A percentile compares a stretch with the other conserved stretches of the same genome.
Evolutionary conservation across 2,888 invertebrate species (phyloP).

Genomic region (Orchestes rusci): DNA sequence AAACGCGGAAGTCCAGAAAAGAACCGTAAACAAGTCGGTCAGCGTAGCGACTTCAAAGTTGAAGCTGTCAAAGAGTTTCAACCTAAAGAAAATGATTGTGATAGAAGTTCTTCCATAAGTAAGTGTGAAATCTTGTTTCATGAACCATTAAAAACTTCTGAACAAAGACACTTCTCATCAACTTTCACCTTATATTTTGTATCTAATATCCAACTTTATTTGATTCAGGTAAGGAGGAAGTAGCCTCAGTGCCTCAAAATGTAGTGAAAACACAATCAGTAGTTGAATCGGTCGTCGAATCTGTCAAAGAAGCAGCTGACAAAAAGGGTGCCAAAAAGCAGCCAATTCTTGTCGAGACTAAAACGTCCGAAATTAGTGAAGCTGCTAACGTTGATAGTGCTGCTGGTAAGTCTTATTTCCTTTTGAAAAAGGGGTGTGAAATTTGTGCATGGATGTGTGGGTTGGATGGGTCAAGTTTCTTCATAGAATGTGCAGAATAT

Average conservation of each 20-base stretch:
- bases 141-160: conserved; percentile 1
- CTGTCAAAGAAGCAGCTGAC: conserved; percentile 9
- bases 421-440: no score
- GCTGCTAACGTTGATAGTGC: no score
- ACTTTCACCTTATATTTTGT: no score
- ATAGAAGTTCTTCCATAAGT: conserved; percentile 30
- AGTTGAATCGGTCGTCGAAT: conserved; percentile 2
- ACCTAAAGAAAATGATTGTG: conserved; percentile 27
- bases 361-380: conserved; percentile 10
- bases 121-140: conserved; percentile 10
- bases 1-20: conserved; percentile 41
- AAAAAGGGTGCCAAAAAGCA: conserved; percentile 17
- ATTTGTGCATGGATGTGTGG: no score
- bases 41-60: conserved; percentile 21
- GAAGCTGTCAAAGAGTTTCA: conserved; percentile 21
- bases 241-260: conserved; percentile 13
- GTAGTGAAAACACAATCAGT: conserved; percentile 6
- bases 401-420: no score
- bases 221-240: conserved; percentile 19
- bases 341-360: background rate
- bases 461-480: no score
- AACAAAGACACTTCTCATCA: no score
- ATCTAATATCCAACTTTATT: no score
- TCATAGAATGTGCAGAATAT: no score
- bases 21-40: conserved; percentile 37